Base-by-base conservation (phyloP, 2,797 vertebrate genomes). In the Coregonus suidteri region DNA sequence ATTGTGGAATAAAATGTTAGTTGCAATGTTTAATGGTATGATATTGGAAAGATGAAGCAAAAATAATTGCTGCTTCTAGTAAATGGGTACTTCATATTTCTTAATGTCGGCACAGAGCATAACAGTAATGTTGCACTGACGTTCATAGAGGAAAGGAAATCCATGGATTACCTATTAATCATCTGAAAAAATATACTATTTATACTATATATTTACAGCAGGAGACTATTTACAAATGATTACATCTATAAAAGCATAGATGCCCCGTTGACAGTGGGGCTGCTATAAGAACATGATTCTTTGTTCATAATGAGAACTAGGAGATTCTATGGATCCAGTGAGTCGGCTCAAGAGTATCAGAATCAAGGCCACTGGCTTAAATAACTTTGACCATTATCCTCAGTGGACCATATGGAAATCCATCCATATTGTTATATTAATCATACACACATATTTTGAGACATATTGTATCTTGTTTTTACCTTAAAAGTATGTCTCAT, bases 121-220 rank as follows among this genome's bases (percentile, higher is more conserved):
- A 71, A 71, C 25, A 30, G 47, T 15, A 25, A 25, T 25, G 59
- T 14, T 68, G 34, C 59, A 9, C 18, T 59, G n/a, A 30, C 1
- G 20, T 64, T 25, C 16, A 30, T n/a, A 73, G 59, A 77, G 4
- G 62, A 0, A 4, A 62, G 72, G 84, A 3, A 34, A 18, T 77
- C 13, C 13, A 79, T 70, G 75, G 4, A 79, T 77, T 72, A 74
- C 73, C 77, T 84, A 77, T 81, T 76, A 34, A 70, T 82, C 1
- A 72, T 77, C 83, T 83, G 51, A 86, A 88, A 87, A 82, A 84
- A 78, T 73, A 30, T 14, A 65, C 53, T 53, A 75, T 75, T 37
- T 73, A 5, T 71, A 25, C 25, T 25, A 70, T 88, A 66, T 81
- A 91, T 90, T 79, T 88, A 91, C 88, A 92, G 52, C 16, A 31